Conservation (phyloP, 2,113 vertebrate species). For the Paradoxurus hermaphroditus region DNA sequence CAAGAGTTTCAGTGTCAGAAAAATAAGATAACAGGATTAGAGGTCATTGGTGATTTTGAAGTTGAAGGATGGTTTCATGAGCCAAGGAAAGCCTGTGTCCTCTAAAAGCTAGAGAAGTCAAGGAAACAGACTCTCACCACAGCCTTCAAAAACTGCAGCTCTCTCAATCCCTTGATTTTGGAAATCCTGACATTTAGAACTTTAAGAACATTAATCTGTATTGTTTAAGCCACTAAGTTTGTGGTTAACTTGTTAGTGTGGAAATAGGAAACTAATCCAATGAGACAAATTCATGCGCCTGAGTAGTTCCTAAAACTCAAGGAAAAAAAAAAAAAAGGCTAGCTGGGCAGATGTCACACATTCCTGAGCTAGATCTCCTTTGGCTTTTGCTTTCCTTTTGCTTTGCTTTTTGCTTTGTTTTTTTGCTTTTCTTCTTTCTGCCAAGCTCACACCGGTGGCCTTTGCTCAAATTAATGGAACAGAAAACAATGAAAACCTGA, state of each 20-base stretch:
- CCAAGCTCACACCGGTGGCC: neutral
- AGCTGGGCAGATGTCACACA: neutral
- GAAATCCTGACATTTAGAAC: neutral
- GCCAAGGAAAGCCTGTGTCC: neutral
- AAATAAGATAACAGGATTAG: neutral
- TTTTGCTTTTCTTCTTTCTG: neutral
- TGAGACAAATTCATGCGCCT: neutral
- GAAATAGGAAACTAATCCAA: neutral
- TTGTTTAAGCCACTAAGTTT: neutral
- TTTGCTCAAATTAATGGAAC: neutral
- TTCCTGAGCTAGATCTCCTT: neutral
- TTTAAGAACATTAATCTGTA: neutral
- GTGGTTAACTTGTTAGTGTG: neutral
- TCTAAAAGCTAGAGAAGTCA: neutral
- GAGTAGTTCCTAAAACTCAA: neutral
- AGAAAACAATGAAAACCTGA: neutral
- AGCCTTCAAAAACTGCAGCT: rapidly evolving
- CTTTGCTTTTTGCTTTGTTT: neutral
- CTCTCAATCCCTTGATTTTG: neutral
- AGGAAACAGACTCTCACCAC: neutral
- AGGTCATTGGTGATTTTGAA: neutral
- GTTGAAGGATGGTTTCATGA: neutral
- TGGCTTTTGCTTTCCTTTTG: neutral
- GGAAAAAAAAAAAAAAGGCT: neutral
- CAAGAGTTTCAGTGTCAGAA: neutral